Evolutionary conservation across 1,140 invertebrate species (phyloP), one percentile per base, ranked within the genome.

Genomic region (Diabrotica virgifera): DNA sequence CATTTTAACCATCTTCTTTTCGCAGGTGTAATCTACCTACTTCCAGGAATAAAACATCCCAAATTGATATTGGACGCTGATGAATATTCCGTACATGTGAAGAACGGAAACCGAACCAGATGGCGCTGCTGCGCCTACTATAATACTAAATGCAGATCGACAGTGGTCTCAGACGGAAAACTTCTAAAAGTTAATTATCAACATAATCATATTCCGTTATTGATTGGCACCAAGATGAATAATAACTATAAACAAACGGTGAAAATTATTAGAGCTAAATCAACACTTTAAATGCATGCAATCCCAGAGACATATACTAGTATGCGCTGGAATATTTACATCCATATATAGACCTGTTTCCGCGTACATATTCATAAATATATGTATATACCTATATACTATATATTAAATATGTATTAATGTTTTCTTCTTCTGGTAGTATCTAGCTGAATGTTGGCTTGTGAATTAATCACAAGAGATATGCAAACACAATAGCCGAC

Each of bases 91-190:
- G 52, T 62, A 6, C 54, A 62, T 54, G 13, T 54, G 10, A 62
- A 62, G 52, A 36, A 51, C 12, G 14, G 56, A n/a, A 37, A 64
- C 11, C 56, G 55, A 56, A 70, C 68, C 8, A 70, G 59, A 59
- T 70, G 68, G 65, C 62, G 64, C 7, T 70, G 68, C 54, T 36
- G n/a, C 10, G 55, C 56, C 62, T 73, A 72, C 63, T 71, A 70
- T 37, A 74, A 70, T 61, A 74, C 67, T n/a, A 74, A 73, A 59
- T 75, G 74, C 38, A 70, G 66, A 50, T 66, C 72, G 6, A 67
- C 67, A 55, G 46, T 75, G 11, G 58, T 70, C 10, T 74, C 74
- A 5, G 66, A 58, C 50, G 72, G 70, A 5, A 70, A 64, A 62
- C 46, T 69, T 0, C 68, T 72, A 0, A 57, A 63, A 51, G 57